phyloP scores from a whole-genome alignment of 2,797 vertebrate genomes.

The Fratercula arctica region DNA sequence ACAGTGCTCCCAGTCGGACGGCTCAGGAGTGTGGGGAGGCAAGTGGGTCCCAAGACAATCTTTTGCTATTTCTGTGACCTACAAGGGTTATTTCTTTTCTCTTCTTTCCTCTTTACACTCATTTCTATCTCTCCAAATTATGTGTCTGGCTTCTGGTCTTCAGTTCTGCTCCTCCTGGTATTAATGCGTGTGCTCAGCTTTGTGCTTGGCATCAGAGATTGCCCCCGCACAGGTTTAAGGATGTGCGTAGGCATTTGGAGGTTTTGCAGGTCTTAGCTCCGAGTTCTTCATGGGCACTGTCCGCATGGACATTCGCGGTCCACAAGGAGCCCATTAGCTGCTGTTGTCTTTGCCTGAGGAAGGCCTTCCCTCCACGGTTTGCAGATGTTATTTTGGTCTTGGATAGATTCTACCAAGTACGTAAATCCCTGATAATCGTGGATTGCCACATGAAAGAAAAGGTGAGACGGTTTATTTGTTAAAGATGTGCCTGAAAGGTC shows the following conservation, averaged over 20 bases:
- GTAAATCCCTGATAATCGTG: background rate
- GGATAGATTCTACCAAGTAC: background rate
- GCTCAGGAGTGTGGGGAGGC: background rate
- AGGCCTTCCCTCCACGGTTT: accelerated
- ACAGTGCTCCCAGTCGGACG: accelerated
- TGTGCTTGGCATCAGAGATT: background rate
- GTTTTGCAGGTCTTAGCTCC: background rate
- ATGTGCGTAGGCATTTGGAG: background rate
- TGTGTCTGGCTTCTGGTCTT: background rate
- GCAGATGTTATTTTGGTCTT: background rate
- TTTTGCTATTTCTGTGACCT: background rate
- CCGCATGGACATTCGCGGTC: accelerated
- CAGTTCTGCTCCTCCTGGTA: background rate
- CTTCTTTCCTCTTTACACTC: background rate
- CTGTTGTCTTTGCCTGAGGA: background rate
- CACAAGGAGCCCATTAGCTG: background rate
- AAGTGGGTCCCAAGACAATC: background rate
- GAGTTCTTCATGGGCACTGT: background rate
- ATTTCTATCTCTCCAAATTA: background rate
- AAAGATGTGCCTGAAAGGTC: background rate
- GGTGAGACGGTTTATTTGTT: background rate
- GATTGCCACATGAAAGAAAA: background rate
- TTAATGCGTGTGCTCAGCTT: background rate
- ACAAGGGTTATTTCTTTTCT: background rate
- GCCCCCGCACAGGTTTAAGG: background rate